These are phyloP conservation scores for Cyclura pinguis DNA, from an alignment of 2,797 vertebrate species.

Conservation along the genomic window DNA sequence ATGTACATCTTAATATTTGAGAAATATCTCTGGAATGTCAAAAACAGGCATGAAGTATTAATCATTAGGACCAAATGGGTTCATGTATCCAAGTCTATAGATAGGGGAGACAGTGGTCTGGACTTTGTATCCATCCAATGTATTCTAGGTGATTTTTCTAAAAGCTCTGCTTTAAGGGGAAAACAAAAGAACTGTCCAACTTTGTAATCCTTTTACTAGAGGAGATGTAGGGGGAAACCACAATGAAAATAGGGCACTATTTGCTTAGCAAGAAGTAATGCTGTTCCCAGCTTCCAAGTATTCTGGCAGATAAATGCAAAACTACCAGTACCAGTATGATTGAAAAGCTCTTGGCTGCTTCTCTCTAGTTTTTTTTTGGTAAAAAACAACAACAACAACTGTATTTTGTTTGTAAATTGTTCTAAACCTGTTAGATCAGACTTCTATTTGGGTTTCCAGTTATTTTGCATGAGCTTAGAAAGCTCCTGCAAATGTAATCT, in stretches of 20 bases:
- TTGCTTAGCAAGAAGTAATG: neutral
- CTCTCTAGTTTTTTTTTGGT: neutral
- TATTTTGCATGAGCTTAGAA: neutral
- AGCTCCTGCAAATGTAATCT: neutral
- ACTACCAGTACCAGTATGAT: neutral
- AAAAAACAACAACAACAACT: neutral
- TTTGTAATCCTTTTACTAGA: neutral
- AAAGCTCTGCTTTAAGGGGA: neutral
- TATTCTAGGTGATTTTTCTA: neutral
- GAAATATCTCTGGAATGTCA: constrained; percentile 22
- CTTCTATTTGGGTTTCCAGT: neutral
- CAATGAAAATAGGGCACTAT: neutral
- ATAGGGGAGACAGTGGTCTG: neutral
- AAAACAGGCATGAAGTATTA: constrained; percentile 53
- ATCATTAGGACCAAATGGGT: neutral
- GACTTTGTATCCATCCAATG: neutral
- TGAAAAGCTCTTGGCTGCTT: neutral
- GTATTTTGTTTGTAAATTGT: neutral
- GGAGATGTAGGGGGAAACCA: neutral
- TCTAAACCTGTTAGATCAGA: neutral
- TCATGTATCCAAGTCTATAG: neutral
- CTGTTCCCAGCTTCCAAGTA: neutral
- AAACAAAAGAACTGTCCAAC: neutral
- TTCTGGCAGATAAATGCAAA: neutral
- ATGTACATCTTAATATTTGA: neutral